phyloP scores from a whole-genome alignment of 2,888 invertebrate genomes.

The Tupiocoris notatus region DNA sequence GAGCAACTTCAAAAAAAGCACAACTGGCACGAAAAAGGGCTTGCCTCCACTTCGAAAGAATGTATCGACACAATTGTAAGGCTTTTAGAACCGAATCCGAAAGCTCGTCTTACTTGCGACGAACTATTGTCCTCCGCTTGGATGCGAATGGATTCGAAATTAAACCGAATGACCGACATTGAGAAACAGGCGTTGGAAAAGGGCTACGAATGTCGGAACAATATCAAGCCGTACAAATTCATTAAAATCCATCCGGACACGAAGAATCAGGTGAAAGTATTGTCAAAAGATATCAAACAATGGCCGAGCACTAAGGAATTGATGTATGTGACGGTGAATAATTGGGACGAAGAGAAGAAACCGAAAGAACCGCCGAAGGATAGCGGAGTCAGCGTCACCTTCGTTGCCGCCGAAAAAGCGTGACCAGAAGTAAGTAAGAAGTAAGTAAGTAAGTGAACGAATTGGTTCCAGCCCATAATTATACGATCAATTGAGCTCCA shows the following conservation, averaged over 20 bases:
- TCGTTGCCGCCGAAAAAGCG: no score
- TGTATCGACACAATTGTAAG: constrained; percentile 48
- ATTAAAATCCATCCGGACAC: constrained; percentile 17
- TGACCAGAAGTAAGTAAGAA: no score
- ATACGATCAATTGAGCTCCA: no score
- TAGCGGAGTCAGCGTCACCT: no score
- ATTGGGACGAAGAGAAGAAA: neutral
- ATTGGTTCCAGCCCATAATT: no score
- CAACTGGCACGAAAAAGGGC: constrained; percentile 7
- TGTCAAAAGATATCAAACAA: constrained; percentile 18
- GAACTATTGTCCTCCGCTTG: constrained; percentile 60
- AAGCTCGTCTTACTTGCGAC: constrained; percentile 61
- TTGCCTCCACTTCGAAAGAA: constrained; percentile 55
- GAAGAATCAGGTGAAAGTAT: constrained; percentile 22
- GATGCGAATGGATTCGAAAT: constrained; percentile 55
- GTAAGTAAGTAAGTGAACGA: no score
- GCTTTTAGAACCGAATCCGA: constrained; percentile 63
- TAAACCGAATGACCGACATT: constrained; percentile 9
- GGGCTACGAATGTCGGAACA: constrained; percentile 2
- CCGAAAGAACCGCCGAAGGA: neutral
- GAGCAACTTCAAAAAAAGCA: constrained; percentile 19
- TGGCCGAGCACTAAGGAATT: constrained; percentile 21
- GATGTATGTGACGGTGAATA: constrained; percentile 6
- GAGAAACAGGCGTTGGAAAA: constrained; percentile 33
- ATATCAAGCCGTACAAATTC: constrained; percentile 34